Base-by-base conservation (phyloP, 1,140 invertebrate genomes). In the Globodera rostochiensis region DNA sequence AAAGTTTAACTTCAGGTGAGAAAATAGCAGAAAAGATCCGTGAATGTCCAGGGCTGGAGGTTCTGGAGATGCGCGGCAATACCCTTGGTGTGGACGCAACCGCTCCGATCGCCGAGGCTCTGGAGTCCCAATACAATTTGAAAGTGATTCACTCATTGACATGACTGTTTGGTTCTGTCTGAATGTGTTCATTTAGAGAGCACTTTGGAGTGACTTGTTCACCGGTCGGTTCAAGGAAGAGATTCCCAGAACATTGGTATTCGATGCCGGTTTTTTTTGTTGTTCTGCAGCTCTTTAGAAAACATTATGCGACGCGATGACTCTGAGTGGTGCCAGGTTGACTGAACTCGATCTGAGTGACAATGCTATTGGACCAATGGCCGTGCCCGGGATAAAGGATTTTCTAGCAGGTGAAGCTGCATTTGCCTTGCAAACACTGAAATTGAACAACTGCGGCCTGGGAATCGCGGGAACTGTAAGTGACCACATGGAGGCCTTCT, bases 351-450 rank as follows among this genome's bases (percentile, higher is more conserved):
- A 99, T 89, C 92, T 99, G 0, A 98, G 96, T 91, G 97, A 99
- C 90, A 99, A 99, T 92, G 97, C 97, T 0, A 94, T 99, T 90
- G 97, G 97, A 6, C 96, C 97, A 0, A 95, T 97, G 88, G 97
- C 96, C 60, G 94, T 98, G 74, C 92, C 94, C 84, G 96, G 95
- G 6, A 91, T 99, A 69, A 93, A 94, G n/a, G 92, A 93, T 25
- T 92, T 98, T 15, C 90, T 99, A 15, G 93, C 93, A 81, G 96
- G 95, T 73, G 92, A 93, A 4, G 93, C 94, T 0, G 97, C 96
- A 90, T 96, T 93, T 86, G 93, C 94, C 5, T 91, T 93, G 47
- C 91, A 95, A 91, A 94, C 94, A 89, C 90, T 99, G 0, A 91
- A 93, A 50, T 91, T 98, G 0, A 97, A 98, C 86, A 99, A 98